phyloP scores from a whole-genome alignment of 2,113 vertebrate genomes.

The Varanus salvator region DNA sequence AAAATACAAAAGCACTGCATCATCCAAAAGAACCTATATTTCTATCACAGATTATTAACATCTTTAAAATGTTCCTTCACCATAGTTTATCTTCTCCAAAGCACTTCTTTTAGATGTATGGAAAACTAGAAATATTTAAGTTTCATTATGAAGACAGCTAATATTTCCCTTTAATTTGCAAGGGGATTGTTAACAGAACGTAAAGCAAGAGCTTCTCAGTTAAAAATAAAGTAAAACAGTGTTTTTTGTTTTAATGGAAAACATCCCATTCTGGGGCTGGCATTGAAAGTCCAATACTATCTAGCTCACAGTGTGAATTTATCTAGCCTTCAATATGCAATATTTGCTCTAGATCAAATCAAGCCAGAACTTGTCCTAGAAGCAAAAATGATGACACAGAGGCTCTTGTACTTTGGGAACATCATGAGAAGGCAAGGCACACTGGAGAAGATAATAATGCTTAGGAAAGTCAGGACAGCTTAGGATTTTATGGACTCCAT shows the following conservation, averaged over 20 bases:
- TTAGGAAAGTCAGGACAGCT: no score
- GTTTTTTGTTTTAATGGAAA: background rate
- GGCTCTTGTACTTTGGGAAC: no score
- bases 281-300: background rate
- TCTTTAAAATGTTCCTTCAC: constrained; percentile 23
- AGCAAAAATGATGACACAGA: no score
- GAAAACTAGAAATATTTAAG: constrained; percentile 11
- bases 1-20: background rate
- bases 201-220: background rate
- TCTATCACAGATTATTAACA: background rate
- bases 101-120: constrained; percentile 24
- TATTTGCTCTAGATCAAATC: no score
- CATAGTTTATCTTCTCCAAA: constrained; percentile 33
- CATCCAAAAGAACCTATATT: background rate
- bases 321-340: no score
- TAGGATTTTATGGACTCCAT: no score
- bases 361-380: no score
- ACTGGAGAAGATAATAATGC: no score
- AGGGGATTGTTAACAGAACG: constrained; percentile 10
- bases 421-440: no score
- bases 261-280: background rate
- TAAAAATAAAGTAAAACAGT: background rate
- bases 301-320: no score
- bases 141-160: constrained; percentile 9
- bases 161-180: background rate